phyloP scores from a whole-genome alignment of 2,888 invertebrate genomes.

The Heliconius charithonia region DNA sequence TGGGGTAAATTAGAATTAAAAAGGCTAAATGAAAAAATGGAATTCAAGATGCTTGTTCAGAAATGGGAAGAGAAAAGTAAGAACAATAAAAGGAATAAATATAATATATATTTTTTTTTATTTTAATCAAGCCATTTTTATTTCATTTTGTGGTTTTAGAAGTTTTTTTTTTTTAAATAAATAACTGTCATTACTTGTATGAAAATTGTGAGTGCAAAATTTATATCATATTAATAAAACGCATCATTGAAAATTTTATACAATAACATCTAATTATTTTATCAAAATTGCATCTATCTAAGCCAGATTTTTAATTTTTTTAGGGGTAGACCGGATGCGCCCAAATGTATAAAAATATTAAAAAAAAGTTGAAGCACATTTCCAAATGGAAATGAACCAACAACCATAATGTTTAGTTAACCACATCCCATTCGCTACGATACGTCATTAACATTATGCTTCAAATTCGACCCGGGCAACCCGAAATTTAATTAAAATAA shows the following conservation, averaged over 20 bases:
- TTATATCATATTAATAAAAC: no score
- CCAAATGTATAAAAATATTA: neutral
- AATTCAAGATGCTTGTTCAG: slow-evolving; percentile 56
- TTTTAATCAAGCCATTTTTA: no score
- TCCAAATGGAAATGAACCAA: neutral
- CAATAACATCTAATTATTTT: no score
- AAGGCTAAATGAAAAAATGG: slow-evolving; percentile 57
- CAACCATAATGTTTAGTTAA: neutral
- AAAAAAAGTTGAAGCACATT: neutral
- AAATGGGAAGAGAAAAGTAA: slow-evolving; percentile 55
- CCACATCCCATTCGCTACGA: neutral
- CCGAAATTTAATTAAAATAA: slow-evolving; percentile 17
- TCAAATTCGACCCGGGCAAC: neutral
- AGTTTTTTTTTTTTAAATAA: no score
- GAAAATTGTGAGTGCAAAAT: no score
- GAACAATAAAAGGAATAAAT: slow-evolving; percentile 52
- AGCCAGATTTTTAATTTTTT: no score
- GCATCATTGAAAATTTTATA: no score
- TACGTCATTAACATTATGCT: neutral
- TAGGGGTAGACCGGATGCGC: no score
- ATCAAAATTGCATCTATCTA: no score
- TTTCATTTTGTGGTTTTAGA: no score
- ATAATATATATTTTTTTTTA: neutral
- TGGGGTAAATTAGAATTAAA: slow-evolving; percentile 63
- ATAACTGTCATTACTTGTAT: no score